These are phyloP conservation scores for Tragopan temminckii DNA, from an alignment of 2,797 vertebrate species.

Conservation along the genomic window DNA sequence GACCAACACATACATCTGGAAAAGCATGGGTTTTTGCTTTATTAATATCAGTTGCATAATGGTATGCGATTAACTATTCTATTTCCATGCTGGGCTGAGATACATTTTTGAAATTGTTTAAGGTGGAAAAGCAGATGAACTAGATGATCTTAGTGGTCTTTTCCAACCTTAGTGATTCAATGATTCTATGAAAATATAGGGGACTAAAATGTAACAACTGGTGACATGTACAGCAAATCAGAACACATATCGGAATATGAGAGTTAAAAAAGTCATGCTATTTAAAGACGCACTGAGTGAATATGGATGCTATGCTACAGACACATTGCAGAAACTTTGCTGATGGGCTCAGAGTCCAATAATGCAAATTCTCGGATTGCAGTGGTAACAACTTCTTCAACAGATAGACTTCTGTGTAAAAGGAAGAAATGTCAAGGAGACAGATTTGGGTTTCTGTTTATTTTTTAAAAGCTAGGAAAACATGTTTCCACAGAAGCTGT, in stretches of 20 bases:
- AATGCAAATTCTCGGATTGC: background rate
- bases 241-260: background rate
- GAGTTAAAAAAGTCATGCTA: background rate
- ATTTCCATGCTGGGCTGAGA: background rate
- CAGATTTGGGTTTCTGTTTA: constrained; percentile 44
- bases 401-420: background rate
- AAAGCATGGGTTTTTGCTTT: constrained; percentile 6
- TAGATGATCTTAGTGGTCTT: no score
- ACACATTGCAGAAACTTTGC: background rate
- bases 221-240: constrained; percentile 3
- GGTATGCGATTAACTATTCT: background rate
- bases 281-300: background rate
- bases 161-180: no score
- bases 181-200: background rate
- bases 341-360: background rate
- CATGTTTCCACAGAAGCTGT: constrained; percentile 52
- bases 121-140: background rate
- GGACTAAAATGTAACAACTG: background rate
- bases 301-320: constrained; percentile 9
- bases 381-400: background rate
- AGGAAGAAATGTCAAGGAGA: background rate
- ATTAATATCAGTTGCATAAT: background rate
- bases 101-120: constrained; percentile 12
- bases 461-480: background rate
- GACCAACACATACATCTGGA: background rate